Percentiles rank a stretch among this genome's conserved stretches.
Evolutionary conservation across 2,888 invertebrate species (phyloP).

Genomic region (Pollenia angustigena): DNA sequence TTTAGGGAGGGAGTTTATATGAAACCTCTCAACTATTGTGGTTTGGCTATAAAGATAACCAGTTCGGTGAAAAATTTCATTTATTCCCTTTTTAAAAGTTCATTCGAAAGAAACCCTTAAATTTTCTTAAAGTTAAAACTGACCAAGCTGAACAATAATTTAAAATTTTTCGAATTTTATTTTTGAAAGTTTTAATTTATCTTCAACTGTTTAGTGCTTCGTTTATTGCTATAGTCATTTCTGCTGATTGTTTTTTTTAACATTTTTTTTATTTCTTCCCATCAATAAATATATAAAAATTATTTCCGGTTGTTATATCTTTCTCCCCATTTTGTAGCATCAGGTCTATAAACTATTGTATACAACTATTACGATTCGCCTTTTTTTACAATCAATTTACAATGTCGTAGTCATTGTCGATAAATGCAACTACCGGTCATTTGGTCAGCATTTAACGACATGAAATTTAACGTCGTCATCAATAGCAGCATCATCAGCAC

Average conservation of each 20-base stretch:
- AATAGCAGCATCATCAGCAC: conserved; percentile 19
- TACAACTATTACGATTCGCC: conserved; percentile 36
- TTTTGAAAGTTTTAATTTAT: background rate
- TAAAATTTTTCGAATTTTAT: background rate
- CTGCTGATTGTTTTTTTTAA: conserved; percentile 9
- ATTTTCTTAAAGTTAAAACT: no score
- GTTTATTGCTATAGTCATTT: conserved; percentile 24
- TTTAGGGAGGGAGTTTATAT: no score
- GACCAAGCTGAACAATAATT: no score
- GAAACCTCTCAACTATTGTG: no score
- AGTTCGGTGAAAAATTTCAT: no score
- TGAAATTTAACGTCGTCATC: conserved; percentile 38
- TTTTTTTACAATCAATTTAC: conserved; percentile 71
- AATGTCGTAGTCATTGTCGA: conserved; percentile 61
- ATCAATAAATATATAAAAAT: conserved; percentile 60
- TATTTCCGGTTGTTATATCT: conserved; percentile 57
- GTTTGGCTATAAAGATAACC: no score
- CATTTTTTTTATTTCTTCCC: background rate
- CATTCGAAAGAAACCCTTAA: no score
- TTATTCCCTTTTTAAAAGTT: no score
- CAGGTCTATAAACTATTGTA: conserved; percentile 58
- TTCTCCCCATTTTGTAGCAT: conserved; percentile 11
- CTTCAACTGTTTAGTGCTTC: background rate
- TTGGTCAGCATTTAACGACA: conserved; percentile 66
- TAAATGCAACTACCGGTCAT: conserved; percentile 70